Base-by-base conservation (phyloP, 2,797 vertebrate species). In the Cephalopachus bancanus region DNA sequence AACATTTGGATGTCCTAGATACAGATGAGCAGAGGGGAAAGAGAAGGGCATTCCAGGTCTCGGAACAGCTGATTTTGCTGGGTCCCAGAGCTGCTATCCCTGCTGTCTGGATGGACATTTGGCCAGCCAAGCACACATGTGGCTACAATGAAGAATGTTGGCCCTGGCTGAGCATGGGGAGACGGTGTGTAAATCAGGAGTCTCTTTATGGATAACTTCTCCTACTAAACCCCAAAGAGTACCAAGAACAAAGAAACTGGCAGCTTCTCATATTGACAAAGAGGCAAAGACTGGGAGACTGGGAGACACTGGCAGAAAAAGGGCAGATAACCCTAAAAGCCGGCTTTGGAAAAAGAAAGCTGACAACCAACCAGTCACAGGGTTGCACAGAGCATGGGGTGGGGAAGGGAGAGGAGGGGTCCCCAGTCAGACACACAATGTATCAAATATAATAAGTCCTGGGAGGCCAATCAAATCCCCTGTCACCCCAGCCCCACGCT, bases 401-500 rank as follows among this genome's bases (percentile, higher is more conserved):
- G 44, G 44, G 96, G 0, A 0, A 97, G 89, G 81, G 75, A 97
- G 92, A 97, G 97, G 89, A 97, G 94, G 97, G 84, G 89, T 92
- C 96, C 62, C 91, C 75, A 98, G 97, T 97, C 97, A 98, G 97
- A 98, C 98, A 90, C 98, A 72, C 98, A 98, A 96, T 98, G 98
- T 96, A 98, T 98, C 98, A 98, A 98, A 98, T 97, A 97, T 97
- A 98, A 98, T 98, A 98, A 98, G 98, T 98, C 98, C 98, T 97
- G 65, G n/a, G 98, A 98, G 98, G 92, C 94, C 98, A 98, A 98
- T 98, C 98, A 97, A 97, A 97, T 96, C 60, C 84, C 96, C 94
- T 94, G 97, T 97, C 98, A 98, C 97, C 96, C 97, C 96, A 98
- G 94, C 93, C 93, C 92, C 97, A 98, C 14, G 19, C 93, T 97